Evolutionary conservation across 2,797 vertebrate genomes (phyloP).

Genomic region (Alosa sapidissima): DNA sequence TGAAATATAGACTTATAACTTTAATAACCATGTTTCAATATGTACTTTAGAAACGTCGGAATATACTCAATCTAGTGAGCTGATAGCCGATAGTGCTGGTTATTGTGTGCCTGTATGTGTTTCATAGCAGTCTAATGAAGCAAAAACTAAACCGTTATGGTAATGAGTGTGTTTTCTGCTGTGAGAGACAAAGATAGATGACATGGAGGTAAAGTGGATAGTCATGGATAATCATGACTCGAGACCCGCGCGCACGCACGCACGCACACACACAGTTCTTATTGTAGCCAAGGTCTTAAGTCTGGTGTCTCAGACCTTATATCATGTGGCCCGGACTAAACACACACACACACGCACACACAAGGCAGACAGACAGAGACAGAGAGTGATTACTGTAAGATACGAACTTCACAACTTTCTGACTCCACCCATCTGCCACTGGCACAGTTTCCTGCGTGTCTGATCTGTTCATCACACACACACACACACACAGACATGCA

Average conservation of each 20-base stretch:
- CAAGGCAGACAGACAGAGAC: neutral
- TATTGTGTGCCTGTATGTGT: no score
- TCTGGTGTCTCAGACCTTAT: no score
- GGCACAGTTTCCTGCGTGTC: slow-evolving; percentile 3
- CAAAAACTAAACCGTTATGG: no score
- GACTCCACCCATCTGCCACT: slow-evolving; percentile 5
- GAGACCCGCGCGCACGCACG: no score
- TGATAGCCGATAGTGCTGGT: neutral
- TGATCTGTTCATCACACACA: neutral
- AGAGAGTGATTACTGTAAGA: neutral
- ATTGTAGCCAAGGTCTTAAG: no score
- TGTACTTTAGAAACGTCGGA: neutral
- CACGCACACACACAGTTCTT: no score
- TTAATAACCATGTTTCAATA: neutral
- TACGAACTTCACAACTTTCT: neutral
- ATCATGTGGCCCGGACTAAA: no score
- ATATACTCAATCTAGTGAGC: neutral
- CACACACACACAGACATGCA: neutral
- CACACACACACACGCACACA: neutral
- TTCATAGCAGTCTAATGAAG: no score
- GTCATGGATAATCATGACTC: no score
- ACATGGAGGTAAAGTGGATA: neutral
- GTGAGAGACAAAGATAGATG: neutral
- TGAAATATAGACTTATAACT: neutral
- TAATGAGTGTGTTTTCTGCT: neutral